Conservation (phyloP, 2,113 vertebrate species). For the Rhipidura dahli region DNA sequence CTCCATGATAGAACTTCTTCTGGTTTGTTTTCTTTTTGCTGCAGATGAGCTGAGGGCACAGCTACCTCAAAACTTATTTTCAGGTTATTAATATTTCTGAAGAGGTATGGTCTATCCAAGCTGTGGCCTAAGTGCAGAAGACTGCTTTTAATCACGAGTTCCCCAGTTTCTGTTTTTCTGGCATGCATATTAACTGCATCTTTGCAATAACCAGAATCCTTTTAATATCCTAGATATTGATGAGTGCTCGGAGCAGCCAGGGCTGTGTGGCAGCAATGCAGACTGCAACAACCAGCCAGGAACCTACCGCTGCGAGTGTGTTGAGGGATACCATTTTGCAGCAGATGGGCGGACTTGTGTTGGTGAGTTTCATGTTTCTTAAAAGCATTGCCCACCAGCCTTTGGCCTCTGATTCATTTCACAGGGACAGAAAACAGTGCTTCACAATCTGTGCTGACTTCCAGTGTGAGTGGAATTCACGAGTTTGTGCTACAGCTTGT, state of each 20-base stretch:
- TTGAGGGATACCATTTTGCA: conserved; percentile 84
- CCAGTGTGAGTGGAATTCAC: background rate
- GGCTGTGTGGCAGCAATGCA: conserved; percentile 78
- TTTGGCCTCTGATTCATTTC: background rate
- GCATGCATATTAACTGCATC: background rate
- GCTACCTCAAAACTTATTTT: background rate
- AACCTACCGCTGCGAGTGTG: conserved; percentile 91
- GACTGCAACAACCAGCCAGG: conserved; percentile 91
- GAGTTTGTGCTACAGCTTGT: background rate
- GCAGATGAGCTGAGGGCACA: background rate
- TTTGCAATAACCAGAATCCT: background rate
- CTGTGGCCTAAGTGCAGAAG: background rate
- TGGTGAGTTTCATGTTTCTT: conserved; percentile 73
- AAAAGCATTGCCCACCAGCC: background rate
- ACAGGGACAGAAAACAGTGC: background rate
- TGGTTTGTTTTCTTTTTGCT: background rate
- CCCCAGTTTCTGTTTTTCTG: background rate
- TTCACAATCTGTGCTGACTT: background rate
- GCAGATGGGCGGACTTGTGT: conserved; percentile 79
- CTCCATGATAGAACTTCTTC: background rate
- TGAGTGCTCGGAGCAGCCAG: conserved; percentile 83
- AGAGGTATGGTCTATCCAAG: background rate
- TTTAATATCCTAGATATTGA: conserved; percentile 78
- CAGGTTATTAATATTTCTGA: background rate
- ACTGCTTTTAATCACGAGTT: background rate